A percentile compares a stretch with the other conserved stretches of the same genome.
Conservation (phyloP, 2,797 vertebrate species). For the Peromyscus aztecus region DNA sequence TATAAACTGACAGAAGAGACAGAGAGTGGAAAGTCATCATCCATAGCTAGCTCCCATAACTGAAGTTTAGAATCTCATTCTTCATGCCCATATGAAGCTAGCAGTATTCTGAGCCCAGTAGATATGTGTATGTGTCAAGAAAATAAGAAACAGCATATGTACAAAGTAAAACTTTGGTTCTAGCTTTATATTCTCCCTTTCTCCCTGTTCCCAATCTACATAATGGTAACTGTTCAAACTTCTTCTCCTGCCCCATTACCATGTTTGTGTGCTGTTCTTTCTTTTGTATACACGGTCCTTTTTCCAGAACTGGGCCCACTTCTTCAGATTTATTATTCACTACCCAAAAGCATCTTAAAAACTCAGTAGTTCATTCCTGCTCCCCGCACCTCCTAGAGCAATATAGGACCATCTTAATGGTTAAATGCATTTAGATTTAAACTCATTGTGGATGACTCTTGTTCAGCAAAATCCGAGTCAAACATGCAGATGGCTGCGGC, state of each 20-base stretch:
- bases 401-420: background rate
- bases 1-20: background rate
- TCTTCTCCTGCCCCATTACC: background rate
- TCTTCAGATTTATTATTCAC: background rate
- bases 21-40: background rate
- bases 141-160: background rate
- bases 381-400: background rate
- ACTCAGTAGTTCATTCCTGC: background rate
- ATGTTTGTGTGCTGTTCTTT: background rate
- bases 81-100: background rate
- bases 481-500: accelerated
- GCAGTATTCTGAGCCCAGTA: background rate
- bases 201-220: background rate
- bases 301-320: background rate
- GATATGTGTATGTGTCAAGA: background rate
- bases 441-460: background rate
- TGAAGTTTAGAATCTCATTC: background rate
- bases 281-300: background rate
- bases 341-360: background rate
- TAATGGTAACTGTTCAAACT: background rate
- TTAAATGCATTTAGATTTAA: background rate
- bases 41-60: background rate
- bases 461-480: background rate
- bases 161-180: background rate
- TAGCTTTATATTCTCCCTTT: background rate